A percentile compares a stretch with the other conserved stretches of the same genome.
Evolutionary conservation across 1,140 invertebrate species (phyloP).

Genomic region (Melanaphis sacchari): DNA sequence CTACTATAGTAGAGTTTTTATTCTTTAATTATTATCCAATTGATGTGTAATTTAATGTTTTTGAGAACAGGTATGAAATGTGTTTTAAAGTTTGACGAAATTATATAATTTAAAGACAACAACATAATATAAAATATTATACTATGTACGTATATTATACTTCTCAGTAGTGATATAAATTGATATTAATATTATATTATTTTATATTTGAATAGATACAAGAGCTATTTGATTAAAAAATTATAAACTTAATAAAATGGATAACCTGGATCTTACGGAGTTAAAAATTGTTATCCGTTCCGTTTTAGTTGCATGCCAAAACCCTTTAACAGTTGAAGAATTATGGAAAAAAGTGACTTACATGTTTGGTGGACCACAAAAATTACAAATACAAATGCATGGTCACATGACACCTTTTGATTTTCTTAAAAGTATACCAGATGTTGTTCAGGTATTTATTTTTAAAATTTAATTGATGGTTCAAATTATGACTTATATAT

Average conservation of each 20-base stretch:
- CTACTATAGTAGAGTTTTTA: not conserved
- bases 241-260: not conserved
- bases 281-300: not conserved
- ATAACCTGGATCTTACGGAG: not conserved
- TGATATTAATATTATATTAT: too few relatives aligned
- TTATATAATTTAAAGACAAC: not conserved
- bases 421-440: constrained; percentile 34
- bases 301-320: not conserved
- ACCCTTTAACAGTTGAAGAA: not conserved
- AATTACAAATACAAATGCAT: not conserved
- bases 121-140: not conserved
- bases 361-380: not conserved
- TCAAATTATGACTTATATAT: not conserved
- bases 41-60: too few relatives aligned
- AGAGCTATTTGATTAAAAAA: not conserved
- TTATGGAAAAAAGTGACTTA: not conserved
- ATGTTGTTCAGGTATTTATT: constrained; percentile 18
- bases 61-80: not conserved
- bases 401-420: not conserved
- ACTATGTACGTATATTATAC: too few relatives aligned
- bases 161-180: too few relatives aligned
- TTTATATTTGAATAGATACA: not conserved
- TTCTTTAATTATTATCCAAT: not conserved
- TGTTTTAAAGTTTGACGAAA: not conserved
- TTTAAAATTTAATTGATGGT: not conserved